These are phyloP conservation scores for Malthinus seriepunctatus DNA, from an alignment of 2,888 invertebrate species.

Conservation along the genomic window DNA sequence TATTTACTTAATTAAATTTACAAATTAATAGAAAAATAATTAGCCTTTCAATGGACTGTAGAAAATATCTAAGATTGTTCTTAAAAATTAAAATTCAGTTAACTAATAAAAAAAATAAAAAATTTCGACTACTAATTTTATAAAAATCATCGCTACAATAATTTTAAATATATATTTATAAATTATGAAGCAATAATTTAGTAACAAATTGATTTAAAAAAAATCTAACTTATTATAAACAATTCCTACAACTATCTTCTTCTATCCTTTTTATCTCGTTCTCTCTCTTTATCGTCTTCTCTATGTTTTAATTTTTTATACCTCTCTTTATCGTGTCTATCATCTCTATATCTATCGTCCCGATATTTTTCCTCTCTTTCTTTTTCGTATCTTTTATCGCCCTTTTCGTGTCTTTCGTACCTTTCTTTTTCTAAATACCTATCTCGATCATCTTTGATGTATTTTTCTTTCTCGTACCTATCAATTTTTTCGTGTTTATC, in stretches of 20 bases:
- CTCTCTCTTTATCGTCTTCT: conserved; percentile 40
- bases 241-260: conserved; percentile 11
- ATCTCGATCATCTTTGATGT: conserved; percentile 40
- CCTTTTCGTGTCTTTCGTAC: conserved; percentile 44
- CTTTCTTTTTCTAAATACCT: conserved; percentile 42
- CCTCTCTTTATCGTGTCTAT: conserved; percentile 38
- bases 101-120: no score
- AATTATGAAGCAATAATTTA: no score
- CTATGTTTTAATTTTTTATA: conserved; percentile 44
- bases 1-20: no score
- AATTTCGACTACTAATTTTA: no score
- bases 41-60: no score
- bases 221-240: no score
- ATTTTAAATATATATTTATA: no score
- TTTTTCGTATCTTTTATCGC: conserved; percentile 41
- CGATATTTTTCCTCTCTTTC: conserved; percentile 41
- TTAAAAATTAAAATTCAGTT: no score
- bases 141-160: no score
- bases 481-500: conserved; percentile 50
- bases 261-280: conserved; percentile 34
- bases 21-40: no score
- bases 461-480: conserved; percentile 36
- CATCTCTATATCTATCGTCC: conserved; percentile 43
- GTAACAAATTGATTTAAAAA: no score
- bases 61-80: no score